Percentiles rank a stretch among this genome's conserved stretches.
Evolutionary conservation across 2,888 invertebrate genomes (phyloP).

Genomic region (Agrotis puta): DNA sequence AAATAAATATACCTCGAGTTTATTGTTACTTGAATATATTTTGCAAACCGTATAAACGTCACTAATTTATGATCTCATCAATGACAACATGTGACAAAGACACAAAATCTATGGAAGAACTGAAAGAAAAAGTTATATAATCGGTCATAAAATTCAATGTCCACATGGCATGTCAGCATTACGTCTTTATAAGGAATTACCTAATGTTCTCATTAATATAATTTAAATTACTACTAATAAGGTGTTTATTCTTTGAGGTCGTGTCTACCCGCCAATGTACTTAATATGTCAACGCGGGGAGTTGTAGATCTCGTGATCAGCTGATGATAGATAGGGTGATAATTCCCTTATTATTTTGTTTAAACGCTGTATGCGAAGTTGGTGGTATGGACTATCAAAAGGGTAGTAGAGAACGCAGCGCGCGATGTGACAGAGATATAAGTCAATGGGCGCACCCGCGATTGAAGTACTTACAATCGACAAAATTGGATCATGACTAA

Average conservation of each 20-base stretch:
- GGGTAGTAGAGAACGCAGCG: too few relatives aligned
- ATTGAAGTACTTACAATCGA: too few relatives aligned
- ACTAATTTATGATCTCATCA: neutral
- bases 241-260: neutral
- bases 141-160: constrained; percentile 18
- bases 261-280: neutral
- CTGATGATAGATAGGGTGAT: neutral
- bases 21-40: neutral
- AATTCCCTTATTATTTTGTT: neutral
- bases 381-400: too few relatives aligned
- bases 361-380: too few relatives aligned
- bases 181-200: neutral
- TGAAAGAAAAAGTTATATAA: constrained; percentile 7
- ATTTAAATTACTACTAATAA: constrained; percentile 1
- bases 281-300: neutral
- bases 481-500: too few relatives aligned
- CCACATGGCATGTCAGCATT: constrained; percentile 15
- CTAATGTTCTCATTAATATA: neutral
- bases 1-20: too few relatives aligned
- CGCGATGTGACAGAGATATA: too few relatives aligned
- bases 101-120: neutral
- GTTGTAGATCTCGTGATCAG: neutral
- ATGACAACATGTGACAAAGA: neutral
- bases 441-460: too few relatives aligned
- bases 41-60: constrained; percentile 6